Evolutionary conservation across 2,797 vertebrate species (phyloP).

Genomic region (Poecile montanus): DNA sequence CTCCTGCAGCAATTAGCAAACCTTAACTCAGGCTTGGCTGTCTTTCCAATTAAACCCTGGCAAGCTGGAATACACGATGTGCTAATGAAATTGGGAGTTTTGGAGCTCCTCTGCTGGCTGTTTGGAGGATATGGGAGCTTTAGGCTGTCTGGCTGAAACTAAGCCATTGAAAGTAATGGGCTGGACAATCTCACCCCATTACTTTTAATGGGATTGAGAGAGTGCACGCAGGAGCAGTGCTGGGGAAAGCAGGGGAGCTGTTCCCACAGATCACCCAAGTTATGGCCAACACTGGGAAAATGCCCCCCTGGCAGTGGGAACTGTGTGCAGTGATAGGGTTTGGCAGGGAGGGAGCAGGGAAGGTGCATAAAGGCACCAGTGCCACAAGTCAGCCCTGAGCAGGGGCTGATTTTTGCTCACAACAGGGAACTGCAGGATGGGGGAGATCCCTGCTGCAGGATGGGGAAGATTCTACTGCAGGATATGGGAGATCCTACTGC

Average conservation of each 20-base stretch:
- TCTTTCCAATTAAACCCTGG: constrained; percentile 37
- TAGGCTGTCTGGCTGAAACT: constrained; percentile 35
- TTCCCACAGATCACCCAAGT: not conserved
- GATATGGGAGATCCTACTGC: not conserved
- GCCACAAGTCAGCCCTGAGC: not conserved
- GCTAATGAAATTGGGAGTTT: constrained; percentile 16
- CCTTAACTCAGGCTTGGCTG: not conserved
- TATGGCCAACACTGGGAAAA: not conserved
- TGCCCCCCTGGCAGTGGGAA: not conserved
- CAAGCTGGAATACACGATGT: not conserved
- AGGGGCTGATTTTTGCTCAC: not conserved
- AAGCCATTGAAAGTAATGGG: constrained; percentile 62
- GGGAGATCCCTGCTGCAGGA: not conserved
- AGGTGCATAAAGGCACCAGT: not conserved
- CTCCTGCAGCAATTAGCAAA: constrained; percentile 55
- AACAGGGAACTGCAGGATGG: not conserved
- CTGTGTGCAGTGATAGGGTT: not conserved
- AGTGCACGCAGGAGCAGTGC: not conserved
- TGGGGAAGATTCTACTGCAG: not conserved
- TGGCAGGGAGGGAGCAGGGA: not conserved
- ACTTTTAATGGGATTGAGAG: constrained; percentile 53
- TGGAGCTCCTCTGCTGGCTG: not conserved
- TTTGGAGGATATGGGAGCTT: constrained; percentile 25
- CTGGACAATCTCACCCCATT: constrained; percentile 66
- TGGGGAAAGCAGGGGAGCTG: constrained; percentile 8